These are phyloP conservation scores for Bovichtus variegatus DNA, from an alignment of 2,797 vertebrate genomes.

Conservation along the genomic window DNA sequence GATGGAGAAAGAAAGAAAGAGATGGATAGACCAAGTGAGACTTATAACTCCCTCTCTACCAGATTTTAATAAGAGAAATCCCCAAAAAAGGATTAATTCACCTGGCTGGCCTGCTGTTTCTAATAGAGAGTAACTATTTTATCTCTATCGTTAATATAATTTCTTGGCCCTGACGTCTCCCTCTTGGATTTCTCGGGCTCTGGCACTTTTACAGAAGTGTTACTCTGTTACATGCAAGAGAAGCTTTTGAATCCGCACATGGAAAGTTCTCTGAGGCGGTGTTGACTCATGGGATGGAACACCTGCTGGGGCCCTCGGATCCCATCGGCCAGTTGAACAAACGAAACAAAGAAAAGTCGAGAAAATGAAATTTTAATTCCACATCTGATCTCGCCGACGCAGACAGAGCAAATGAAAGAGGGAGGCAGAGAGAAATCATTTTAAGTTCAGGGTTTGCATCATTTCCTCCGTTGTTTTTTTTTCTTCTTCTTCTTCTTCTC, in stretches of 20 bases:
- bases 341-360: conserved; percentile 51
- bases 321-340: conserved; percentile 43
- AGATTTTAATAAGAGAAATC: conserved; percentile 75
- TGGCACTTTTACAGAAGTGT: conserved; percentile 68
- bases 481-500: too few species aligned
- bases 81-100: conserved; percentile 64
- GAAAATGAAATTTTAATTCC: conserved; percentile 70
- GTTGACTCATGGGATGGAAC: conserved; percentile 68
- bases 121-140: conserved; percentile 74
- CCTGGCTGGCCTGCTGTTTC: conserved; percentile 72
- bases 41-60: conserved; percentile 66
- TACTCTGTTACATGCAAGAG: conserved; percentile 72
- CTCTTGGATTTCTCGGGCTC: conserved; percentile 64
- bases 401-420: conserved; percentile 59
- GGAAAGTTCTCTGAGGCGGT: conserved; percentile 70
- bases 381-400: conserved; percentile 65
- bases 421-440: conserved; percentile 47
- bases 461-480: conserved; percentile 73
- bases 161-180: conserved; percentile 61
- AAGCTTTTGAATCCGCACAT: conserved; percentile 61
- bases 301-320: conserved; percentile 66
- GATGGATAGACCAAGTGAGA: conserved; percentile 69
- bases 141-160: conserved; percentile 76
- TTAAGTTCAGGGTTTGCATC: conserved; percentile 73
- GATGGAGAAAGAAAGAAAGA: conserved; percentile 60